A percentile compares a stretch with the other conserved stretches of the same genome.
These are phyloP conservation scores for Caiman crocodilus DNA, from an alignment of 2,797 vertebrate species.

Conservation along the genomic window DNA sequence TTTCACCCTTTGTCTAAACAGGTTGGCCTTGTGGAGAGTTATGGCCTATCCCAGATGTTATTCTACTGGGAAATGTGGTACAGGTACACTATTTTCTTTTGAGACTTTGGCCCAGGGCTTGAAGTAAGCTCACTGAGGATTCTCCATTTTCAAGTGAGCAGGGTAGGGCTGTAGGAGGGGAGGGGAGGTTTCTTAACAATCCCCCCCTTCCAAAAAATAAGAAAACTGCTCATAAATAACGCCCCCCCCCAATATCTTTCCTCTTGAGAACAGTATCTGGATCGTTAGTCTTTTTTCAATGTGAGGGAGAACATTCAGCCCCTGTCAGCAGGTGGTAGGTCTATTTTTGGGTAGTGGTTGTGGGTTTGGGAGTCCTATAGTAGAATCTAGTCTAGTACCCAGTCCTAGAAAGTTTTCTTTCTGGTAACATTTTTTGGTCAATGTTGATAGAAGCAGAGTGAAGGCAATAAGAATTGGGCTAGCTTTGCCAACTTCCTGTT, in stretches of 20 bases:
- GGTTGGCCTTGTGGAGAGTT: too few species aligned
- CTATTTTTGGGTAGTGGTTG: neutral
- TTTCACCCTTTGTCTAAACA: too few species aligned
- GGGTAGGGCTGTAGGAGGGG: too few species aligned
- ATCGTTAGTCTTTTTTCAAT: fast-evolving
- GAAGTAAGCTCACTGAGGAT: too few species aligned
- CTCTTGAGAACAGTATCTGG: fast-evolving
- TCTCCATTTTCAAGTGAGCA: too few species aligned
- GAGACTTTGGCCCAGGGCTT: too few species aligned
- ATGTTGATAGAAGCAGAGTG: neutral
- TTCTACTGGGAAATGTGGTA: too few species aligned
- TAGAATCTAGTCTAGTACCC: neutral
- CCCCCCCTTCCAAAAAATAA: too few species aligned
- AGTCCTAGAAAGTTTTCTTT: neutral
- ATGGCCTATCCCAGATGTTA: too few species aligned
- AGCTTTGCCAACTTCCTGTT: neutral
- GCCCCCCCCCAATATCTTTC: fast-evolving
- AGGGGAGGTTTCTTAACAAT: too few species aligned
- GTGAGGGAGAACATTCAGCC: fast-evolving
- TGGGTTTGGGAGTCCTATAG: neutral
- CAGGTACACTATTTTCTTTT: too few species aligned
- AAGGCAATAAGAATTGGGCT: neutral
- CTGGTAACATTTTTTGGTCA: neutral
- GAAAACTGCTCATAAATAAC: neutral
- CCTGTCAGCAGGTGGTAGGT: too few species aligned